A percentile compares a stretch with the other conserved stretches of the same genome.
phyloP scores from a whole-genome alignment of 2,888 invertebrate species.

The Lithophane socia region DNA sequence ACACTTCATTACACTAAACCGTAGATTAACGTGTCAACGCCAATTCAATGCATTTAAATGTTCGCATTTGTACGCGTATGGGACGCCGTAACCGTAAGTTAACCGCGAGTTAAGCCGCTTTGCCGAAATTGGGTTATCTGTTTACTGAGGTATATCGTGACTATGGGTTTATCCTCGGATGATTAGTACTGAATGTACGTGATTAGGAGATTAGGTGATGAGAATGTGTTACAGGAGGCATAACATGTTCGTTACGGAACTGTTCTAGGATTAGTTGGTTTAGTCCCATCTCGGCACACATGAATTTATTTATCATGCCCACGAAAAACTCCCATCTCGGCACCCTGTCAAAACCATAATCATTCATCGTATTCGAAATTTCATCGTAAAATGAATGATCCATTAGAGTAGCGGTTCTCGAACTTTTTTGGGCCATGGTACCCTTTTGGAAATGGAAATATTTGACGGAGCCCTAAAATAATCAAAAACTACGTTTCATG shows the following conservation, averaged over 20 bases:
- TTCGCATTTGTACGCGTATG: constrained; percentile 64
- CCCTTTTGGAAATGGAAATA: too few relatives aligned
- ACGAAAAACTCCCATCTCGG: too few relatives aligned
- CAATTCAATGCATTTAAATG: constrained; percentile 76
- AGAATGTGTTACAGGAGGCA: not conserved
- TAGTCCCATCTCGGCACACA: too few relatives aligned
- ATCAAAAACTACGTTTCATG: too few relatives aligned
- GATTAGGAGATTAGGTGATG: constrained; percentile 34
- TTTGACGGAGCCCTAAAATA: too few relatives aligned
- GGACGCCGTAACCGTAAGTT: constrained; percentile 48
- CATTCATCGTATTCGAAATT: too few relatives aligned
- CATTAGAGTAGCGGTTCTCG: too few relatives aligned
- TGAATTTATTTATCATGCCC: too few relatives aligned
- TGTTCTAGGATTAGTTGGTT: not conserved
- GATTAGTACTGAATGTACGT: constrained; percentile 32
- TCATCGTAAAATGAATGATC: too few relatives aligned
- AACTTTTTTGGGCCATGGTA: too few relatives aligned
- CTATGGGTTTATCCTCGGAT: constrained; percentile 20
- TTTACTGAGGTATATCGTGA: constrained; percentile 31
- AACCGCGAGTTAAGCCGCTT: constrained; percentile 54
- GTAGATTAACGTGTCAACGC: constrained; percentile 38
- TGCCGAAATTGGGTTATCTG: constrained; percentile 52
- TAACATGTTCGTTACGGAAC: not conserved
- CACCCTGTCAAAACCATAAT: too few relatives aligned
- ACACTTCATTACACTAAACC: constrained; percentile 17